A percentile compares a stretch with the other conserved stretches of the same genome.
These are phyloP conservation scores for Rhabdomys pumilio DNA, from an alignment of 2,797 vertebrate genomes.

Conservation along the genomic window DNA sequence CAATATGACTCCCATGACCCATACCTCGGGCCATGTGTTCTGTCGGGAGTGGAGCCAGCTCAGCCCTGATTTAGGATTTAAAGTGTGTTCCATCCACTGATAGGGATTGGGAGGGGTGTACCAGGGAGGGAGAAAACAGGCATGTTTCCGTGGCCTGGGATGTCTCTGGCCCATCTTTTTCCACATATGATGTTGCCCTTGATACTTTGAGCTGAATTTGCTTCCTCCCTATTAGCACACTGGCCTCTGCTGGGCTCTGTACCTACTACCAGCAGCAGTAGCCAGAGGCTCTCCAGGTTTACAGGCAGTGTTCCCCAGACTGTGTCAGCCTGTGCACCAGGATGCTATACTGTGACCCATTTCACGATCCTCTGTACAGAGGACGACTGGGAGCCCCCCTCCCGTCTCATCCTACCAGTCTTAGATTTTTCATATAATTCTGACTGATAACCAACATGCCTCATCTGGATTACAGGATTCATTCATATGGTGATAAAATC, in stretches of 20 bases:
- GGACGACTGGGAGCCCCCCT: neutral
- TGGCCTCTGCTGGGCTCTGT: neutral
- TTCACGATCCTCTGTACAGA: neutral
- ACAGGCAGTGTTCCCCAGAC: neutral
- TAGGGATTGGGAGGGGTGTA: accelerated
- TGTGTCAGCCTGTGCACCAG: neutral
- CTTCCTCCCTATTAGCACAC: neutral
- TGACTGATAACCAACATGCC: neutral
- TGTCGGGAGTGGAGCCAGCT: neutral
- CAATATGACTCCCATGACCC: neutral
- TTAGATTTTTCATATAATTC: neutral
- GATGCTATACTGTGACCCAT: neutral
- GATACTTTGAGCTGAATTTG: neutral
- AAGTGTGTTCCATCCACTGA: neutral
- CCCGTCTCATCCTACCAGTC: neutral
- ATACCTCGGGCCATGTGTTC: neutral
- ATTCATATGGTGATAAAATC: neutral
- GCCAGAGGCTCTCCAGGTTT: neutral
- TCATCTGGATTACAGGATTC: neutral
- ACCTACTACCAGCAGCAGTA: neutral
- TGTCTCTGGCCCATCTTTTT: neutral
- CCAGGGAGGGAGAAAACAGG: neutral
- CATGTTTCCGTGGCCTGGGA: neutral
- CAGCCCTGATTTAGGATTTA: neutral
- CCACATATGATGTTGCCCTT: too few species aligned